phyloP scores from a whole-genome alignment of 1,140 invertebrate species.

The Harpegnathos saltator region DNA sequence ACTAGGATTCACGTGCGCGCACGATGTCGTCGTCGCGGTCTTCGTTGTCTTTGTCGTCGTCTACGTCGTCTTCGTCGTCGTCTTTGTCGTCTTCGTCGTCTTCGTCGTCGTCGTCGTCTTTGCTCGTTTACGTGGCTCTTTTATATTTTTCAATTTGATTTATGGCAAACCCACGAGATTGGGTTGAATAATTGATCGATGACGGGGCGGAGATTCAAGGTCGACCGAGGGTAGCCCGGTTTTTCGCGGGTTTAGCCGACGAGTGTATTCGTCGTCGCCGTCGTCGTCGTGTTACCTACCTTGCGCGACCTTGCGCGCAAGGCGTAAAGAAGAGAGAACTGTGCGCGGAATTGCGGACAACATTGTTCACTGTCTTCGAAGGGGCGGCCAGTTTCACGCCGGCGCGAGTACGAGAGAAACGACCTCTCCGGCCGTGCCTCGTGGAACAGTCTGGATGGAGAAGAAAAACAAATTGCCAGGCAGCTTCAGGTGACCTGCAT shows the following conservation, averaged over 20 bases:
- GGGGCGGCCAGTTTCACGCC: conserved; percentile 74
- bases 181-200: too few relatives aligned
- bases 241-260: background rate
- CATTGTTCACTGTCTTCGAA: conserved; percentile 80
- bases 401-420: conserved; percentile 66
- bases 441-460: conserved; percentile 55
- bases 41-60: too few relatives aligned
- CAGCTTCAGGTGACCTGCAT: conserved; percentile 40
- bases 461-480: conserved; percentile 68
- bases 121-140: too few relatives aligned
- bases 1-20: background rate
- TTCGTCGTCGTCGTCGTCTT: too few relatives aligned
- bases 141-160: background rate
- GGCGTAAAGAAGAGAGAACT: conserved; percentile 48
- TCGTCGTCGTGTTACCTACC: background rate
- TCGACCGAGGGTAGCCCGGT: background rate
- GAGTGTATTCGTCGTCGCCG: background rate
- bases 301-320: conserved; percentile 31
- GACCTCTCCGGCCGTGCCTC: conserved; percentile 53
- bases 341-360: conserved; percentile 71
- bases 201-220: background rate
- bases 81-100: too few relatives aligned
- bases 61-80: too few relatives aligned
- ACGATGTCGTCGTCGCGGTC: too few relatives aligned
- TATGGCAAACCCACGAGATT: background rate